A percentile compares a stretch with the other conserved stretches of the same genome.
phyloP scores from a whole-genome alignment of 2,888 invertebrate species.

The Catotricha subobsoleta region DNA sequence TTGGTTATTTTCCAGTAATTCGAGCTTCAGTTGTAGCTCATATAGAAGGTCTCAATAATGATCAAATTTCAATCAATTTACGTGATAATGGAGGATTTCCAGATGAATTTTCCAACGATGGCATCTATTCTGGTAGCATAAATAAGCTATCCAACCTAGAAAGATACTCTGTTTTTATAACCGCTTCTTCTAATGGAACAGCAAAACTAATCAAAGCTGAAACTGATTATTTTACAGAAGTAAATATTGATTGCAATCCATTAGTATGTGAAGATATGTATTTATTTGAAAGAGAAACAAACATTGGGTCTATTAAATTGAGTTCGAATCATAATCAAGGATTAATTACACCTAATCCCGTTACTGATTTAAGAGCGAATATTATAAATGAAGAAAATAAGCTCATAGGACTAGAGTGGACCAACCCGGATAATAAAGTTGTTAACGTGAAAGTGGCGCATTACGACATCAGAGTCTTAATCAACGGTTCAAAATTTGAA shows the following conservation, averaged over 20 bases:
- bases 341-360: background rate
- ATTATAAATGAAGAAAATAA: background rate
- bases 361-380: background rate
- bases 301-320: background rate
- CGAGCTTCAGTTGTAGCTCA: background rate
- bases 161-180: background rate
- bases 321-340: background rate
- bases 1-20: background rate
- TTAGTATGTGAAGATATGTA: background rate
- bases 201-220: background rate
- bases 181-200: background rate
- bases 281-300: background rate
- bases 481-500: background rate
- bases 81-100: background rate
- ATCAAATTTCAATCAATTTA: background rate
- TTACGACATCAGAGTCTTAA: background rate
- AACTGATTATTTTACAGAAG: background rate
- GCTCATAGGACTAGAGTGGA: background rate
- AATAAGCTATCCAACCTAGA: background rate
- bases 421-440: background rate
- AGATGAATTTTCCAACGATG: background rate
- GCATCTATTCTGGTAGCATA: background rate
- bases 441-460: background rate
- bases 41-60: background rate
- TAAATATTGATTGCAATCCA: background rate